These are phyloP conservation scores for Pangasianodon gigas DNA, from an alignment of 2,113 vertebrate genomes.

Conservation along the genomic window DNA sequence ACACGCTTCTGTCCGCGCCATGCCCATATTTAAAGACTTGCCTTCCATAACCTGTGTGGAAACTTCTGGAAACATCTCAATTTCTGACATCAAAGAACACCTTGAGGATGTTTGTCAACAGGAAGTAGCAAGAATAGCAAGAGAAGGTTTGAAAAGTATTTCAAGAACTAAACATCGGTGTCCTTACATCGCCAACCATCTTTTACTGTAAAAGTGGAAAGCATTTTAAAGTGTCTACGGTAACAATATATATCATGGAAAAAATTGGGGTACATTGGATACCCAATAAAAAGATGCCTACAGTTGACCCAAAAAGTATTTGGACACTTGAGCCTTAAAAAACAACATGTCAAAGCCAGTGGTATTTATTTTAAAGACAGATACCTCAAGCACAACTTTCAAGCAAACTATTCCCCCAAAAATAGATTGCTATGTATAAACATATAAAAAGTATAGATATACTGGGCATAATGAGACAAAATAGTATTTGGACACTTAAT, in stretches of 20 bases:
- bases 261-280: neutral
- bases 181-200: neutral
- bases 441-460: too few species aligned
- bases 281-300: neutral
- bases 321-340: neutral
- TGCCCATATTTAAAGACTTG: neutral
- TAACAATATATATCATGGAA: neutral
- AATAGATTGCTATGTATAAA: neutral
- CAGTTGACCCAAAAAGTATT: neutral
- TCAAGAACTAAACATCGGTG: neutral
- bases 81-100: slow-evolving; percentile 30
- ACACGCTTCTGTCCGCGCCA: slow-evolving; percentile 4
- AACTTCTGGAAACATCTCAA: slow-evolving; percentile 27
- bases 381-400: neutral
- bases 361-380: neutral
- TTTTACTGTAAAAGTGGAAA: neutral
- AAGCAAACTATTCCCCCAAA: neutral
- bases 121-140: slow-evolving; percentile 24
- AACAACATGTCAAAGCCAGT: neutral
- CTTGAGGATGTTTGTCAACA: slow-evolving; percentile 35
- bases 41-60: neutral
- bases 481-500: too few species aligned
- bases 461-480: too few species aligned
- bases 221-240: neutral
- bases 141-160: slow-evolving; percentile 30